phyloP scores from a whole-genome alignment of 2,113 vertebrate genomes.

The Actenoides lindsayi region DNA sequence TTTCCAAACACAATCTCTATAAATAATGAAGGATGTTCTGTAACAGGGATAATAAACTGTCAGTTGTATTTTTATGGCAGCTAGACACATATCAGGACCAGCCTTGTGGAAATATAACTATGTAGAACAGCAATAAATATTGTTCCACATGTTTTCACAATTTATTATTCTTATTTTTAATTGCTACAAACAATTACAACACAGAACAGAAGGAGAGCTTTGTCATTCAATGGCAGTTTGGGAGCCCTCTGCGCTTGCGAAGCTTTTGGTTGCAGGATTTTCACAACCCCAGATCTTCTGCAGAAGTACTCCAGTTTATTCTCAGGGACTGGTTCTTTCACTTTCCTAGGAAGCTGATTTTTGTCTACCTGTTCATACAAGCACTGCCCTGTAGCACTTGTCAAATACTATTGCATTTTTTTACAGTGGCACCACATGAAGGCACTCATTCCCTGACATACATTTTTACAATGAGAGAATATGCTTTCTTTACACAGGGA shows the following conservation, averaged over 20 bases:
- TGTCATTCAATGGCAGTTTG: background rate
- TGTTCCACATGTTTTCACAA: conserved; percentile 33
- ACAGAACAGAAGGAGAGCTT: background rate
- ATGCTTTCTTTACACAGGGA: background rate
- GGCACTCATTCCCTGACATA: background rate
- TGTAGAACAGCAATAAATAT: conserved; percentile 37
- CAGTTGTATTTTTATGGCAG: conserved; percentile 63
- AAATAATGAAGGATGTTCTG: conserved; percentile 65
- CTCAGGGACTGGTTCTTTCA: background rate
- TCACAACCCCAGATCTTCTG: background rate
- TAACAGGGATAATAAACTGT: conserved; percentile 66
- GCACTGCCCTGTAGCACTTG: background rate
- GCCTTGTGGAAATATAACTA: conserved; percentile 55
- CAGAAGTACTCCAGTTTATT: background rate
- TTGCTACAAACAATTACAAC: conserved; percentile 20
- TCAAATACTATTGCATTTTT: background rate
- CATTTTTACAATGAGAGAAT: background rate
- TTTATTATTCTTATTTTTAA: conserved; percentile 56
- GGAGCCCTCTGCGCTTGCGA: background rate
- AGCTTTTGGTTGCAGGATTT: background rate
- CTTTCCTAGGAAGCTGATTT: background rate
- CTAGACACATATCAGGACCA: background rate
- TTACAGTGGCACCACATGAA: background rate
- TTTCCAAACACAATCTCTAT: conserved; percentile 67
- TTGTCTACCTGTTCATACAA: background rate